Evolutionary conservation across 2,797 vertebrate genomes (phyloP).

Genomic region (Acomys russatus): DNA sequence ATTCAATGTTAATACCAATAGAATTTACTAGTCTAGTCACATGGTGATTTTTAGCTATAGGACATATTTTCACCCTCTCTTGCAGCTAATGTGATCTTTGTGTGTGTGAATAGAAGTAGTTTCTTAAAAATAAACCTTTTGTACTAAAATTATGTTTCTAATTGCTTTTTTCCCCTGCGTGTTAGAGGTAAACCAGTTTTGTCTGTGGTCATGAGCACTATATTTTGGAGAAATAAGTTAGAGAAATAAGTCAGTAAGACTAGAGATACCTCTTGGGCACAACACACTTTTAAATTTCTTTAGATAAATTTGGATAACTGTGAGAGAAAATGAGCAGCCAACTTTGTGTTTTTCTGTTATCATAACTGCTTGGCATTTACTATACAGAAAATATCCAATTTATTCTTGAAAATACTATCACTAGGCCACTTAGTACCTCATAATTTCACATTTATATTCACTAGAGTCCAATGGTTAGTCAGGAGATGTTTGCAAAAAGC

Average conservation of each 20-base stretch:
- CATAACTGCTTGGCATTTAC: not conserved
- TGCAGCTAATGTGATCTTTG: not conserved
- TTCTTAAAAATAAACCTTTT: constrained; percentile 17
- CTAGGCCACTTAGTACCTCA: not conserved
- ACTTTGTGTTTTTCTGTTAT: not conserved
- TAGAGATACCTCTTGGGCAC: not conserved
- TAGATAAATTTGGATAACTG: constrained; percentile 19
- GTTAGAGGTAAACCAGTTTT: not conserved
- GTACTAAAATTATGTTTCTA: not conserved
- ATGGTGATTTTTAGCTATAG: not conserved
- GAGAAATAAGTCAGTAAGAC: not conserved
- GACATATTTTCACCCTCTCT: not conserved
- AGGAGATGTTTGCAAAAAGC: not conserved
- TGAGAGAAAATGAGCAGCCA: not conserved
- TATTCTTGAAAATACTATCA: constrained; percentile 6
- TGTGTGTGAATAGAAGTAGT: not conserved
- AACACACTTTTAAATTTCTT: not conserved
- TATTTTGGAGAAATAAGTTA: not conserved
- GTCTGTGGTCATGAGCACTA: not conserved
- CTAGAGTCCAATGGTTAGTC: not conserved
- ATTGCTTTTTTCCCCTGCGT: no score
- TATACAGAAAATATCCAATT: not conserved
- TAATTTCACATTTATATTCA: not conserved
- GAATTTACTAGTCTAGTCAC: not conserved
- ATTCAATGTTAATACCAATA: not conserved